Base-by-base conservation (phyloP, 2,888 invertebrate species). In the Acanthosepion esculentum region DNA sequence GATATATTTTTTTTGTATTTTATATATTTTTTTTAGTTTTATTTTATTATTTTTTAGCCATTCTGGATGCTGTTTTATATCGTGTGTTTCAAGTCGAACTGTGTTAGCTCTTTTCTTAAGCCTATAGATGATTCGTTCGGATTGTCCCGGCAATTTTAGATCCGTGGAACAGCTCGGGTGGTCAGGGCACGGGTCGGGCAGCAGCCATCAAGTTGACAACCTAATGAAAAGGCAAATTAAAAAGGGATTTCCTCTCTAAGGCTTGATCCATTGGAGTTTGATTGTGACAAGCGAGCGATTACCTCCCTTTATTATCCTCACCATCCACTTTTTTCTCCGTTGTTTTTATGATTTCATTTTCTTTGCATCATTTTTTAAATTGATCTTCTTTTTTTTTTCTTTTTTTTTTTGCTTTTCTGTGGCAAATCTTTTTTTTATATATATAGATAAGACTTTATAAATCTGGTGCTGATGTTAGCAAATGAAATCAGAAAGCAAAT, bases 221-320 rank as follows among this genome's bases (percentile, higher is more conserved):
- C 78, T n/a, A n/a, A 29, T 78, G 78, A 78, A 78, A 78, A n/a
- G 78, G 78, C 78, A 78, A 78, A 78, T 78, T 78, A 78, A 78
- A 78, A n/a, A 29, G 78, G 78, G 78, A 78, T 78, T 78, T 78
- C 78, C 15, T n/a, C 29, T 78, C 78, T 78, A 78, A n/a, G n/a
- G 10, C 15, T 78, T 78, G 78, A 78, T 78, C 78, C 78, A 78
- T 78, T n/a, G 78, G 8, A n/a, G 78, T 78, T n/a, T n/a, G 78
- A 78, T n/a, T 78, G 78, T n/a, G 78, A 78, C 78, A 78, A 78
- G 78, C n/a, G n/a, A 78, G 12, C 78, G 78, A 78, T 78, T 78
- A 78, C 78, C 78, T 78, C 78, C 78, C 78, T 78, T 78, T 78
- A 29, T 78, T 78, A n/a, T 10, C 78, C 2, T n/a, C 41, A 41